Evolutionary conservation across 2,888 invertebrate genomes (phyloP).

Genomic region (Polylopha cassiicola): DNA sequence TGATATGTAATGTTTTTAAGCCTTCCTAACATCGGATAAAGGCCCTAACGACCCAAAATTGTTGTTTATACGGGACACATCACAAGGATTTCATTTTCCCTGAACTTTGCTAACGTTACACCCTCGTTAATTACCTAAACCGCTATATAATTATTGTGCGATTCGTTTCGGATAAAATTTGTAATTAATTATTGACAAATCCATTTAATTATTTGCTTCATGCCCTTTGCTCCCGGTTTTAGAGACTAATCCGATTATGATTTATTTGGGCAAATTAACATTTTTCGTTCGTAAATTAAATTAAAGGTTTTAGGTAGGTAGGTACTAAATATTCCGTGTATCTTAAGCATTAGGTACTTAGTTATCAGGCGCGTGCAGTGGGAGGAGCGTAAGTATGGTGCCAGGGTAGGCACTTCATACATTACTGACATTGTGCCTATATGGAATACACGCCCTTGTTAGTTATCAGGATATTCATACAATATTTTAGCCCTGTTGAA

Average conservation of each 20-base stretch:
- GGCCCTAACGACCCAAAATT: constrained; percentile 3
- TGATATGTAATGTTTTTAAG: constrained; percentile 9
- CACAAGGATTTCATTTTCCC: constrained; percentile 6
- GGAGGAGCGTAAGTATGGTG: too few relatives aligned
- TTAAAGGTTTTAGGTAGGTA: too few relatives aligned
- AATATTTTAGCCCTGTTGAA: too few relatives aligned
- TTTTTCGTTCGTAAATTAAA: constrained; percentile 2
- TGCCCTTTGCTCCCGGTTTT: constrained; percentile 4
- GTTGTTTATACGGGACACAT: constrained; percentile 14
- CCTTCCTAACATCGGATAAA: constrained; percentile 13
- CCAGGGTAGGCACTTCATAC: too few relatives aligned
- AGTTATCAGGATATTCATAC: too few relatives aligned
- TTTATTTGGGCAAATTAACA: neutral
- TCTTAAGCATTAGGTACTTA: too few relatives aligned
- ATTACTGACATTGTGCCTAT: too few relatives aligned
- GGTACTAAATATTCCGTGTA: too few relatives aligned
- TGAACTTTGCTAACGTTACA: constrained; percentile 4
- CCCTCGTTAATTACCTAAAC: constrained; percentile 20
- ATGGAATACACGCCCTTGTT: too few relatives aligned
- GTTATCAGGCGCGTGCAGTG: too few relatives aligned
- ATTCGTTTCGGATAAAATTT: constrained; percentile 16
- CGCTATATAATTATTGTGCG: constrained; percentile 18
- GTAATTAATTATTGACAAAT: constrained; percentile 20
- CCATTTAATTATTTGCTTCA: constrained; percentile 12
- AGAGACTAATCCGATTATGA: constrained; percentile 2